A percentile compares a stretch with the other conserved stretches of the same genome.
These are phyloP conservation scores for Paramormyrops kingsleyae DNA, from an alignment of 2,113 vertebrate species.

Conservation along the genomic window DNA sequence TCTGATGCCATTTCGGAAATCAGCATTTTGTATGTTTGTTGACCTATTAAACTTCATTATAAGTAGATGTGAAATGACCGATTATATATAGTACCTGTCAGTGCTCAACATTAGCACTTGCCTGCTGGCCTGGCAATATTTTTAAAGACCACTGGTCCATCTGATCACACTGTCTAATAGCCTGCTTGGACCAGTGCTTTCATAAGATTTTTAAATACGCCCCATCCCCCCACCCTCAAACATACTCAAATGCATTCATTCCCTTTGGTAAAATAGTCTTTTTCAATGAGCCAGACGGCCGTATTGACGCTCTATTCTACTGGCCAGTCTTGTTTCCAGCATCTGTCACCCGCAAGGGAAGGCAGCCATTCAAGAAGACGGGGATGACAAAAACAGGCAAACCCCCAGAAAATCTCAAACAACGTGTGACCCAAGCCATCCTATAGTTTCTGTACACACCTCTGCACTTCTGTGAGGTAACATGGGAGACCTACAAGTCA, in stretches of 20 bases:
- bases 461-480: not conserved
- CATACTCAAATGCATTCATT: not conserved
- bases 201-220: not conserved
- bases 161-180: not conserved
- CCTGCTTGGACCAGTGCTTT: conserved; percentile 1
- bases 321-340: not conserved
- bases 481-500: not conserved
- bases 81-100: not conserved
- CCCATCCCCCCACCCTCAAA: not conserved
- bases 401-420: not conserved
- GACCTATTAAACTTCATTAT: not conserved
- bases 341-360: not conserved
- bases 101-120: not conserved
- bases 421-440: not conserved
- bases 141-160: not conserved
- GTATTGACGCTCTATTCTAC: not conserved
- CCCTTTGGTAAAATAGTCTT: conserved; percentile 1
- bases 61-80: not conserved
- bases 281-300: not conserved
- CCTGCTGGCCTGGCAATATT: not conserved
- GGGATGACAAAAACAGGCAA: not conserved
- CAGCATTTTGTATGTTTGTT: not conserved
- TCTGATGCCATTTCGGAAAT: not conserved
- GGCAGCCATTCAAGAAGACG: not conserved
- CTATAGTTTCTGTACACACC: not conserved